phyloP scores from a whole-genome alignment of 2,113 vertebrate species.

The Pelvicachromis taeniatus region DNA sequence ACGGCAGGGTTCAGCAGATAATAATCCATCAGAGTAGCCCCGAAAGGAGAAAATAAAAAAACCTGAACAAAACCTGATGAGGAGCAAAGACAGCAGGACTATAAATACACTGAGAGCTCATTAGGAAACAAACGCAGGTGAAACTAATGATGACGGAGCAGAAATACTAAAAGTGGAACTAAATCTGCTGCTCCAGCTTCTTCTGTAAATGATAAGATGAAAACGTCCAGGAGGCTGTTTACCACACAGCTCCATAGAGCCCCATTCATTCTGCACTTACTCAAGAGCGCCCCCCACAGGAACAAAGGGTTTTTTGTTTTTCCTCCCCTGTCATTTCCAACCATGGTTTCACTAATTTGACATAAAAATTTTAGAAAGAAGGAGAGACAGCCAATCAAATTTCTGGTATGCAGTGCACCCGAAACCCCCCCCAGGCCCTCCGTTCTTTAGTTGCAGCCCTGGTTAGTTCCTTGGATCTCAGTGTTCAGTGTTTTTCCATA shows the following conservation, averaged over 20 bases:
- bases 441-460: neutral
- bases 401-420: neutral
- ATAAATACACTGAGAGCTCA: neutral
- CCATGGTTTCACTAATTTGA: fast-evolving
- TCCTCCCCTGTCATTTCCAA: neutral
- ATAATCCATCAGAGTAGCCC: neutral
- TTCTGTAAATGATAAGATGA: neutral
- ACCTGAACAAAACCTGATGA: neutral
- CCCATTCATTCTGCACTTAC: neutral
- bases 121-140: neutral
- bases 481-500: neutral
- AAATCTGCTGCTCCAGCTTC: neutral
- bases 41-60: neutral
- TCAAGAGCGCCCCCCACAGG: neutral
- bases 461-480: neutral
- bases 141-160: neutral
- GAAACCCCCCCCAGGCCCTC: fast-evolving
- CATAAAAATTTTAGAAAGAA: neutral
- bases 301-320: fast-evolving
- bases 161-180: neutral
- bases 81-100: neutral
- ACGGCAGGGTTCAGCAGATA: neutral
- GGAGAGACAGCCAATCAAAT: neutral
- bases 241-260: neutral
- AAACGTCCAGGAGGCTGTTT: neutral